These are phyloP conservation scores for Teleopsis dalmanni DNA, from an alignment of 1,140 invertebrate genomes.

Conservation along the genomic window DNA sequence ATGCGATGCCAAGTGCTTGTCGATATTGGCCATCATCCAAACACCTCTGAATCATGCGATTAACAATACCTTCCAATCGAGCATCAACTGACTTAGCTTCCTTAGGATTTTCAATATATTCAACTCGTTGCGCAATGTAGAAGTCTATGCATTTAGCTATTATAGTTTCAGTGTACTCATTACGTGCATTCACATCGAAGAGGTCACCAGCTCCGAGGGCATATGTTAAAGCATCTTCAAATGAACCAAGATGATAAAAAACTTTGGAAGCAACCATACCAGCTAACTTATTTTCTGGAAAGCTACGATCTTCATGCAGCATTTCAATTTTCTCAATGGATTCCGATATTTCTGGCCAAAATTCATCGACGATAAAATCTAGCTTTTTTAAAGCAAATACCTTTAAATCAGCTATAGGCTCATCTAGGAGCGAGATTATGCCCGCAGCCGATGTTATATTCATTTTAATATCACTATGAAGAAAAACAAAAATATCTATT, in stretches of 20 bases:
- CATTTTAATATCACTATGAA: no score
- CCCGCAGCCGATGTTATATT: slow-evolving; percentile 63
- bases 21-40: slow-evolving; percentile 89
- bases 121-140: slow-evolving; percentile 81
- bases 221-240: slow-evolving; percentile 91
- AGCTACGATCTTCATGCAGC: slow-evolving; percentile 84
- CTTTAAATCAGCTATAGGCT: slow-evolving; percentile 86
- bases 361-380: slow-evolving; percentile 91
- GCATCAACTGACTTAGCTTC: slow-evolving; percentile 71
- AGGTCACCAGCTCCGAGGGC: slow-evolving; percentile 86
- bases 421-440: slow-evolving; percentile 91
- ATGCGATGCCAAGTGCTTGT: slow-evolving; percentile 86
- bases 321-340: slow-evolving; percentile 97
- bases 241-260: slow-evolving; percentile 94
- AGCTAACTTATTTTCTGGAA: slow-evolving; percentile 83
- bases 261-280: slow-evolving; percentile 97
- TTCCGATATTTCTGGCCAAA: slow-evolving; percentile 98
- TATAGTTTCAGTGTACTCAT: slow-evolving; percentile 95
- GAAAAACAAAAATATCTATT: no score
- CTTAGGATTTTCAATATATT: slow-evolving; percentile 54
- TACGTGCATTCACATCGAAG: slow-evolving; percentile 87
- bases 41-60: slow-evolving; percentile 94
- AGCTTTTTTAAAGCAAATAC: slow-evolving; percentile 86
- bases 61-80: slow-evolving; percentile 86
- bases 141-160: slow-evolving; percentile 94